Evolutionary conservation across 2,113 vertebrate genomes (phyloP), one percentile per base, ranked within the genome.

Genomic region (Bubo blakistoni): DNA sequence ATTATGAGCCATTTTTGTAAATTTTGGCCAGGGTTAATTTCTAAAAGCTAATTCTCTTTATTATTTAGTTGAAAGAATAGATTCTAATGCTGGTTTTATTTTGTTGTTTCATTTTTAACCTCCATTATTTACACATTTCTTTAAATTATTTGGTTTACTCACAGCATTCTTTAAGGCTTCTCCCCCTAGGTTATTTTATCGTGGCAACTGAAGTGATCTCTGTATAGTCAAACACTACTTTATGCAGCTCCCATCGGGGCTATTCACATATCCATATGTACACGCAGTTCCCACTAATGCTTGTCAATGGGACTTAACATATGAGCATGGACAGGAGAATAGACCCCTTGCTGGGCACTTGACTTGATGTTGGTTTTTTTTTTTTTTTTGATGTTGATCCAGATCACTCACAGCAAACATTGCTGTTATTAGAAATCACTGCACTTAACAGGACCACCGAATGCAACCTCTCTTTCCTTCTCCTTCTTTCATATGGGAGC

Each of bases 321-420:
- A 93, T 85, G 91, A 94, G 92, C 62, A 74, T 40, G 66, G 94
- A 96, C 94, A 89, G 67, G 87, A 97, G 91, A 97, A 96, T 94
- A 95, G 94, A 96, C 92, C 92, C 80, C 94, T 96, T 80, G 80
- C 96, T 95, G 91, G 90, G 95, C 82, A 77, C 91, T 95, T 94
- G 72, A 95, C 94, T 88, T 84, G 91, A 89, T 85, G 65, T 85
- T 59, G 9, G 0, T 20, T 47, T 19, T 46, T 46, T 46, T 46
- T 0, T 36, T 81, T 85, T 88, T 95, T 94, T 82, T 96, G 14
- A 94, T 86, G 85, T 92, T 90, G 92, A 95, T 97, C 87, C 83
- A 94, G 93, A 96, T 92, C 90, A 91, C 79, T 93, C 62, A 69
- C 25, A n/a, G 74, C 66, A 92, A 91, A 96, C 2, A 24, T 51